Conservation (phyloP, 2,888 invertebrate genomes). For the Acrocera orbiculus region DNA sequence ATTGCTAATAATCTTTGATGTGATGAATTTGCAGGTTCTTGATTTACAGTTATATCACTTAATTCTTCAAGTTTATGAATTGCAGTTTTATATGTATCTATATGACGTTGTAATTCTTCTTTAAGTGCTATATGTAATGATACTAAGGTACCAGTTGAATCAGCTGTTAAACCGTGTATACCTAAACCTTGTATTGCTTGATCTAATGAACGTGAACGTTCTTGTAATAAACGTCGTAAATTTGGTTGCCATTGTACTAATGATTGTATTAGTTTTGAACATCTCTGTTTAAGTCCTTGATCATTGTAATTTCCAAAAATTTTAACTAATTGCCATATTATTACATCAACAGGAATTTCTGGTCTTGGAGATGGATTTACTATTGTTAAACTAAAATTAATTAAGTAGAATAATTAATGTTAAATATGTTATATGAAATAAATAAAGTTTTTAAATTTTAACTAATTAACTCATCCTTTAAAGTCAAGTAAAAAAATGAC, state of each 20-base stretch:
- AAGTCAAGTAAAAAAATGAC: too few relatives aligned
- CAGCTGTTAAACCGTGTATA: slow-evolving; percentile 67
- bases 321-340: slow-evolving; percentile 72
- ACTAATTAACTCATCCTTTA: too few relatives aligned
- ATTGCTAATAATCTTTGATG: slow-evolving; percentile 78
- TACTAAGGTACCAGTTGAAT: slow-evolving; percentile 43
- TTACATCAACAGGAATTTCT: slow-evolving; percentile 54
- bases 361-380: slow-evolving; percentile 38
- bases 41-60: slow-evolving; percentile 38
- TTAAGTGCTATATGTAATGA: slow-evolving; percentile 69
- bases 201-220: slow-evolving; percentile 55
- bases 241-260: slow-evolving; percentile 46
- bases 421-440: background rate
- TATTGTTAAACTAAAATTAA: slow-evolving; percentile 24
- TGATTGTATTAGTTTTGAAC: slow-evolving; percentile 40
- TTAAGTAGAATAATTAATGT: background rate
- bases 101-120: slow-evolving; percentile 64
- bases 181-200: slow-evolving; percentile 74
- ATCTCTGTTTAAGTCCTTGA: slow-evolving; percentile 42
- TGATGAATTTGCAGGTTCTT: slow-evolving; percentile 67
- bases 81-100: slow-evolving; percentile 73
- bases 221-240: slow-evolving; percentile 46
- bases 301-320: slow-evolving; percentile 45
- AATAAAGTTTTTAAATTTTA: background rate
- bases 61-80: slow-evolving; percentile 69